Conservation (phyloP, 2,797 vertebrate genomes). For the Chelon labrosus region DNA sequence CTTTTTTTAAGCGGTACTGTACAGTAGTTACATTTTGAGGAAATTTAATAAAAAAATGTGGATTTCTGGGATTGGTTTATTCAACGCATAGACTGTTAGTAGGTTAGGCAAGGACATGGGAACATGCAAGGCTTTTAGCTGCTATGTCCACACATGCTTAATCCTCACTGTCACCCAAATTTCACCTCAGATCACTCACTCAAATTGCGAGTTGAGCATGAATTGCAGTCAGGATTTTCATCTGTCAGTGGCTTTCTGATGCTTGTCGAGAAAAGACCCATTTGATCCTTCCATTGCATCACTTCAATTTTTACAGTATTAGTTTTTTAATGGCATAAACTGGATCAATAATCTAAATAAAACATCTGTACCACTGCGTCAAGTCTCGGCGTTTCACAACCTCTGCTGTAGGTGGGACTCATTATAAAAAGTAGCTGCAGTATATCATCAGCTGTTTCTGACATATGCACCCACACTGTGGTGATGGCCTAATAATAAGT, state of each 20-base stretch:
- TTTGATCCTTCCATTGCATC: slow-evolving; percentile 7
- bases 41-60: too few relatives aligned
- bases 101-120: neutral
- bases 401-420: neutral
- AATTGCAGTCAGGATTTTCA: slow-evolving; percentile 34
- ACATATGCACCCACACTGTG: slow-evolving; percentile 16
- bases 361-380: neutral
- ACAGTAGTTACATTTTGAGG: neutral
- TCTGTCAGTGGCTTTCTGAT: slow-evolving; percentile 25
- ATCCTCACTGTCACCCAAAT: slow-evolving; percentile 36
- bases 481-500: slow-evolving; percentile 19
- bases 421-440: slow-evolving; percentile 25
- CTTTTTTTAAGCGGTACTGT: too few relatives aligned
- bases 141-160: slow-evolving; percentile 23
- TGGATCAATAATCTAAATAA: slow-evolving; percentile 8
- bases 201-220: slow-evolving; percentile 36
- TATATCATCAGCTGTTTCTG: slow-evolving; percentile 15
- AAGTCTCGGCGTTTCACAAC: neutral
- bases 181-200: slow-evolving; percentile 41
- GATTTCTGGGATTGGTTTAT: neutral
- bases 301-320: slow-evolving; percentile 11
- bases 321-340: neutral
- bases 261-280: neutral
- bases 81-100: neutral
- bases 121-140: slow-evolving; percentile 31